Evolutionary conservation across 1,140 invertebrate genomes (phyloP).

Genomic region (Himalopsyche phryganea): DNA sequence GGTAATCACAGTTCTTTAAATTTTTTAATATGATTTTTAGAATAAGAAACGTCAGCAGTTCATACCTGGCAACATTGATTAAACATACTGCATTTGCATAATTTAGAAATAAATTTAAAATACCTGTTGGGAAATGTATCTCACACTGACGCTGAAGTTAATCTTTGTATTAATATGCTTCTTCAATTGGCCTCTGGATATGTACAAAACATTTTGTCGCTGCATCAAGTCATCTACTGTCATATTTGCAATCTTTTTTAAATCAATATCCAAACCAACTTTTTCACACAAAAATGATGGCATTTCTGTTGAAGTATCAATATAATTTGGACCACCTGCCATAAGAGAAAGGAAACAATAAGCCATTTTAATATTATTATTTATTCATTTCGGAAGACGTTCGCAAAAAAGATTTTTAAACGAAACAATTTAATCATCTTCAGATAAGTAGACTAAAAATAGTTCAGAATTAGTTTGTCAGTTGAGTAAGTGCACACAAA

Average conservation of each 20-base stretch:
- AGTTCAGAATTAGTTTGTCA: no score
- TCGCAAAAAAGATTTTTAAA: no score
- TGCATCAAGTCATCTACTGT: conserved; percentile 80
- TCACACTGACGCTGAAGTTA: conserved; percentile 81
- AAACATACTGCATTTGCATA: no score
- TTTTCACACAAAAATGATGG: conserved; percentile 91
- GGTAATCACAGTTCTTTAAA: no score
- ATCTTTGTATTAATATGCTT: conserved; percentile 85
- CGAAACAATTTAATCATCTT: no score
- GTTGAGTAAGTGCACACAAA: no score
- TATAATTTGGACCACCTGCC: conserved; percentile 53
- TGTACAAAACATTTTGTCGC: conserved; percentile 77
- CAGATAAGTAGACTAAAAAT: no score
- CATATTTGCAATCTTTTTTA: conserved; percentile 87
- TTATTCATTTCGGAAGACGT: no score
- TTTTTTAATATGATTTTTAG: no score
- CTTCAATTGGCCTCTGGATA: conserved; percentile 81
- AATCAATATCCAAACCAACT: conserved; percentile 82
- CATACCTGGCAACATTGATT: no score
- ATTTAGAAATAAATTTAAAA: no score
- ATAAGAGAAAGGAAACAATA: conserved; percentile 15
- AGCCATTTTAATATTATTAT: not conserved
- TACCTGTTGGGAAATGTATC: conserved; percentile 85
- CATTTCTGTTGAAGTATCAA: conserved; percentile 70
- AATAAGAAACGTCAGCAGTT: no score